Percentiles rank a stretch among this genome's conserved stretches.
phyloP scores from a whole-genome alignment of 2,113 vertebrate species.

The Eretmochelys imbricata region DNA sequence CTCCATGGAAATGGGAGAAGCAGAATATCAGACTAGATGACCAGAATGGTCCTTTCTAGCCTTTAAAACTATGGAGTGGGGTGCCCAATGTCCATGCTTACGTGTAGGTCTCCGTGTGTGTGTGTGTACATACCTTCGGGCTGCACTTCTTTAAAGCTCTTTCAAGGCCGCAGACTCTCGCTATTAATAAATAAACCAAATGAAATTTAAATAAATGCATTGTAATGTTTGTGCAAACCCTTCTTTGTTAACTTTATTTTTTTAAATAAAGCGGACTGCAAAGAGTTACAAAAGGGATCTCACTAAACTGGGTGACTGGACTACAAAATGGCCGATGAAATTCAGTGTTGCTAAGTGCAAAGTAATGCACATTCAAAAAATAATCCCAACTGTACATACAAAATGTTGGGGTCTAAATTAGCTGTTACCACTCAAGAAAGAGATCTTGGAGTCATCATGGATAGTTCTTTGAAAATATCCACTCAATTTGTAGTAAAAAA shows the following conservation, averaged over 20 bases:
- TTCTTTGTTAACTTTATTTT: slow-evolving; percentile 4
- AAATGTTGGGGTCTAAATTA: not conserved
- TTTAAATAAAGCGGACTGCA: slow-evolving; percentile 19
- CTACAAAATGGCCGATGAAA: not conserved
- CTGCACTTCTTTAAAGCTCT: not conserved
- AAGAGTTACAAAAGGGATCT: not conserved
- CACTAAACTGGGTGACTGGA: not conserved
- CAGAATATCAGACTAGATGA: fast-evolving
- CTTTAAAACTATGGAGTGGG: not conserved
- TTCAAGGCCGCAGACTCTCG: slow-evolving; percentile 7
- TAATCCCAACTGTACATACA: not conserved
- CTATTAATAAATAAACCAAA: slow-evolving; percentile 8
- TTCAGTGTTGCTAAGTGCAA: not conserved
- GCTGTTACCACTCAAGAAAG: not conserved
- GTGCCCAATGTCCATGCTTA: not conserved
- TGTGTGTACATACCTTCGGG: not conserved
- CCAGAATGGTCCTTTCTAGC: not conserved
- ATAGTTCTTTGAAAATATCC: not conserved
- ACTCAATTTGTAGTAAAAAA: not conserved
- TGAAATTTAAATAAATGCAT: not conserved
- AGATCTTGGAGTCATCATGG: not conserved
- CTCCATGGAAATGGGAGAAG: not conserved
- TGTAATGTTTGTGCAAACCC: slow-evolving; percentile 33
- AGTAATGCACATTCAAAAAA: not conserved
- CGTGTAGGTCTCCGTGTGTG: not conserved